These are phyloP conservation scores for Brotula barbata DNA, from an alignment of 2,797 vertebrate species.

Conservation along the genomic window DNA sequence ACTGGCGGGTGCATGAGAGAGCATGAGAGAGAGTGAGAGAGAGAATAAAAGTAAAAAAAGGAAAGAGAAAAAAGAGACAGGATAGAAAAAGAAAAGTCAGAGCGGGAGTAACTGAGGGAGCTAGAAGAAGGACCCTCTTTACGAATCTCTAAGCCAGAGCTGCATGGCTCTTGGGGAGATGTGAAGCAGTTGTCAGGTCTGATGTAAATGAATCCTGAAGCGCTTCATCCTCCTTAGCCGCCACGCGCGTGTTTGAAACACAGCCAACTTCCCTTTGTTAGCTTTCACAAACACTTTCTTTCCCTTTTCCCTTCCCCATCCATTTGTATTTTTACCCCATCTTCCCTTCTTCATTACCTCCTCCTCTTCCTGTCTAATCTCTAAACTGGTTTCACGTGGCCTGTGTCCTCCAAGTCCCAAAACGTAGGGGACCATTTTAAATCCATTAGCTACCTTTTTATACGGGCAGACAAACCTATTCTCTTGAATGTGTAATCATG, in stretches of 20 bases:
- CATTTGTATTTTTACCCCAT: conserved; percentile 54
- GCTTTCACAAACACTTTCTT: conserved; percentile 74
- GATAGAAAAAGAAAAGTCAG: conserved; percentile 74
- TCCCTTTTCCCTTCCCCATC: conserved; percentile 50
- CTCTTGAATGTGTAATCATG: not conserved
- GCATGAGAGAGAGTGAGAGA: conserved; percentile 56
- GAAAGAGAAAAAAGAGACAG: conserved; percentile 56
- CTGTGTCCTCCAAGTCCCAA: conserved; percentile 37
- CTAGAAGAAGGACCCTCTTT: conserved; percentile 73
- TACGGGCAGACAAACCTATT: conserved; percentile 6
- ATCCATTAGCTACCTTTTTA: too few relatives aligned
- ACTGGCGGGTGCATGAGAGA: conserved; percentile 71
- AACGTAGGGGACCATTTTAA: conserved; percentile 36
- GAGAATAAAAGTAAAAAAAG: conserved; percentile 57
- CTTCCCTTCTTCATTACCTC: conserved; percentile 27
- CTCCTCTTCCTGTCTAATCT: conserved; percentile 26
- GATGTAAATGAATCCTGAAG: conserved; percentile 88
- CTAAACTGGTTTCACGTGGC: conserved; percentile 54
- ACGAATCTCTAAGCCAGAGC: conserved; percentile 79
- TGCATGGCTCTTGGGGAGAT: conserved; percentile 79
- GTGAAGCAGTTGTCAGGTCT: conserved; percentile 83
- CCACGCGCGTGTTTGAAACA: conserved; percentile 76
- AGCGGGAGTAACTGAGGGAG: conserved; percentile 58
- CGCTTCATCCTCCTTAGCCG: conserved; percentile 80
- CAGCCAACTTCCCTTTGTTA: conserved; percentile 76